Conservation (phyloP, 2,888 invertebrate species). For the Steinernema scapterisci region DNA sequence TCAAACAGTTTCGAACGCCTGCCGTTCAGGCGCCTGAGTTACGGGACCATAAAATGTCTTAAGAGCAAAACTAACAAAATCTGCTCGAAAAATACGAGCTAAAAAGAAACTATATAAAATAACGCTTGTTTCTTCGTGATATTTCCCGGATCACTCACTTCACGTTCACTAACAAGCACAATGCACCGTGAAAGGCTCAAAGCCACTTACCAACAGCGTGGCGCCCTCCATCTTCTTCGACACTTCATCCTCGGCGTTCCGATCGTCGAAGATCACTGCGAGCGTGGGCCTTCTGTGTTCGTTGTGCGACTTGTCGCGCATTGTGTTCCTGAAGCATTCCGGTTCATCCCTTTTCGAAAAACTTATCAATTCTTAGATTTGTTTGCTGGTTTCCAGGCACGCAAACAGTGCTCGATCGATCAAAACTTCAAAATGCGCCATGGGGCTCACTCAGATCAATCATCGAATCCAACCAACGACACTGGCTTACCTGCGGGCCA, state of each 20-base stretch:
- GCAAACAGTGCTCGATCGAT: constrained; percentile 7
- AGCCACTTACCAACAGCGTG: neutral
- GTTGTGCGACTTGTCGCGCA: constrained; percentile 13
- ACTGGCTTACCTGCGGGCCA: constrained; percentile 23
- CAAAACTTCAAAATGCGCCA: neutral
- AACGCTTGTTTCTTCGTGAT: too few relatives aligned
- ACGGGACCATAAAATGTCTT: too few relatives aligned
- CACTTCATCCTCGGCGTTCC: neutral
- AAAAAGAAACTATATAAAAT: too few relatives aligned
- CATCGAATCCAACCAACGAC: neutral
- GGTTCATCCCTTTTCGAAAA: too few relatives aligned
- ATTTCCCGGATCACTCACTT: neutral
- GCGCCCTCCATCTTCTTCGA: neutral
- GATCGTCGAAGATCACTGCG: neutral
- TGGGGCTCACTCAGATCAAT: neutral
- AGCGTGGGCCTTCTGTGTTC: neutral
- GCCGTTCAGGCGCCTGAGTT: too few relatives aligned
- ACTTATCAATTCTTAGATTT: neutral
- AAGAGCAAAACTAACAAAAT: too few relatives aligned
- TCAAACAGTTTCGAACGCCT: too few relatives aligned
- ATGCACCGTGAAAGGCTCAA: too few relatives aligned
- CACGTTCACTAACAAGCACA: too few relatives aligned
- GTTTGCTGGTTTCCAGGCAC: neutral
- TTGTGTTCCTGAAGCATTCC: constrained; percentile 25
- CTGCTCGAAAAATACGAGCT: too few relatives aligned